Base-by-base conservation (phyloP, 1,140 invertebrate species). In the Ladona fulva region DNA sequence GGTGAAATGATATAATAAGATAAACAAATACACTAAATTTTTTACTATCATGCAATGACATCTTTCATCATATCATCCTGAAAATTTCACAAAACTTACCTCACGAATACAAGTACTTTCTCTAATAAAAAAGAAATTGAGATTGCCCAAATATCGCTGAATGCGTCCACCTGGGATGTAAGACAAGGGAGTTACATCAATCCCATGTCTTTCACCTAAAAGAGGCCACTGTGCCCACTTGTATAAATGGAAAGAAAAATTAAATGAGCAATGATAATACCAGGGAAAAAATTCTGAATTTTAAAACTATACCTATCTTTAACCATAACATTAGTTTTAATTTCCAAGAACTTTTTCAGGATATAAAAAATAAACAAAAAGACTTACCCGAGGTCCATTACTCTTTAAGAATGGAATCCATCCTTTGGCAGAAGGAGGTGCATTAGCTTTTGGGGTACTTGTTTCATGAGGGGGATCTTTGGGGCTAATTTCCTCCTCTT, bases 61-160 rank as follows among this genome's bases (percentile, higher is more conserved):
- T 0, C 1, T 22, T 37, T 37, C 8, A 37, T 8, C 8, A 37
- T 42, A 76, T 73, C 14, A 0, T 29, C 74, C 22, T 22, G 22
- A 77, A 75, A 74, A 76, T 80, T 75, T 25, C n/a, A 22, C 59
- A 80, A 79, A 73, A 80, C 82, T 82, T 85, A 93, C 92, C 86
- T 98, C 96, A 82, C 95, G 86, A 79, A 98, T 92, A 42, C 93
- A 95, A 0, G 94, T 97, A 78, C 93, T 95, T 87, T 99, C 97
- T 77, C 97, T 87, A 79, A 99, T 97, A 81, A 98, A 97, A 85
- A 97, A 96, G 83, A 98, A 96, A 83, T 97, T 96, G 76, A 98
- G 87, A 84, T 97, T 96, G 77, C 96, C 97, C 78, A 98, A 86
- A 83, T 97, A 97, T 79, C 92, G 89, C 77, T 94, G 91, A 77